Base-by-base conservation (phyloP, 2,888 invertebrate species). In the Metopia argyrocephala region DNA sequence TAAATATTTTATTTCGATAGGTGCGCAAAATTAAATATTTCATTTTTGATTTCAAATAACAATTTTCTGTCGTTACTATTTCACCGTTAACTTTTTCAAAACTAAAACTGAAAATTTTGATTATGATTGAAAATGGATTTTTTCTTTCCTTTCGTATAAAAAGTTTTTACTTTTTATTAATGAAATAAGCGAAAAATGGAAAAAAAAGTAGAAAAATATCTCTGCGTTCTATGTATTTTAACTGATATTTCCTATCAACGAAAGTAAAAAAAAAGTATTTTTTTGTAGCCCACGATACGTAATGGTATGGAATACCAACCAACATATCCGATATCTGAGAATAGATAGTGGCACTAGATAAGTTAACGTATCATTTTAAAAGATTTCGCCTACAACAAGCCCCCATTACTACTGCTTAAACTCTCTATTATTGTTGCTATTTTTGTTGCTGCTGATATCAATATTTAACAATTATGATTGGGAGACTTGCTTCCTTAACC, bases 261-360 rank as follows among this genome's bases (percentile, higher is more conserved):
- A n/a, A n/a, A n/a, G n/a, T n/a, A n/a, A n/a, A n/a, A n/a, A 82
- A 85, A 38, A 3, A 86, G 84, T 86, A 86, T 50, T 56, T 52
- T 59, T 59, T n/a, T 56, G 38, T 71, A 86, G 50, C 78, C 54
- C 61, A 61, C 73, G 75, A 59, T 71, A 59, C 61, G 73, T 61
- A 57, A 80, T 59, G 71, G 66, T 38, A 38, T 38, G 61, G 66
- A 75, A 80, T 76, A 80, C 31, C 82, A 38, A 38, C 38, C 38
- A 87, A 85, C 86, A 88, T 89, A 89, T 89, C 89, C 89, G 89
- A 90, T 90, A 90, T 90, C 90, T 91, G 87, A 89, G 87, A 89
- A 89, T 88, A 90, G 90, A 90, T 91, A 91, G 89, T 90, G 89
- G 87, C 87, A 88, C 87, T 88, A 90, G 90, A 90, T 90, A 90